Evolutionary conservation across 2,888 invertebrate species (phyloP).

Genomic region (Drosophila subquinaria): DNA sequence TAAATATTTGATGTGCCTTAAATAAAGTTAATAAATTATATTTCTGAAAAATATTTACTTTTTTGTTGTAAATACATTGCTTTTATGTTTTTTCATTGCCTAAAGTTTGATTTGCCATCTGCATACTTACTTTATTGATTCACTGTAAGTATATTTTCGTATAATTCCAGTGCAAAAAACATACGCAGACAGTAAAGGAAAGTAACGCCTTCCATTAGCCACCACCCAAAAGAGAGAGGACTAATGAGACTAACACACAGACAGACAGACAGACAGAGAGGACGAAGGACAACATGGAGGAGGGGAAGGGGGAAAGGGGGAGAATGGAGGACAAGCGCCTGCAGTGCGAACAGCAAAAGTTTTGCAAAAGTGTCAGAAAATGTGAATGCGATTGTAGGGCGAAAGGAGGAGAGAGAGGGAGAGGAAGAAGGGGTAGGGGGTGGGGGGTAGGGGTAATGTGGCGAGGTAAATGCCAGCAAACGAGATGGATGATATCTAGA

Average conservation of each 20-base stretch:
- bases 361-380: constrained; percentile 82
- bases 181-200: constrained; percentile 58
- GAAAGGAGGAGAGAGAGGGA: not conserved
- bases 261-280: constrained; percentile 63
- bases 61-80: no score
- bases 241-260: constrained; percentile 73
- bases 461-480: constrained; percentile 75
- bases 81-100: no score
- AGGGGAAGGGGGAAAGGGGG: not conserved
- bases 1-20: no score
- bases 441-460: constrained; percentile 68
- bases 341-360: constrained; percentile 80
- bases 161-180: constrained; percentile 59
- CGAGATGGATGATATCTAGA: constrained; percentile 83
- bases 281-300: constrained; percentile 1
- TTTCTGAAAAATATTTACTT: no score
- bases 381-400: constrained; percentile 77
- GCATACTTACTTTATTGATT: no score
- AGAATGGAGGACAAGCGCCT: constrained; percentile 65
- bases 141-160: constrained; percentile 59
- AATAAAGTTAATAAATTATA: no score
- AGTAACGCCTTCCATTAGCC: constrained; percentile 72
- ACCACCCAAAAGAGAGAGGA: constrained; percentile 53
- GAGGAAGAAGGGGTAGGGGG: not conserved
- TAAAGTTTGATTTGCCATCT: no score